These are phyloP conservation scores for Peromyscus attwateri DNA, from an alignment of 2,797 vertebrate species.

Conservation along the genomic window DNA sequence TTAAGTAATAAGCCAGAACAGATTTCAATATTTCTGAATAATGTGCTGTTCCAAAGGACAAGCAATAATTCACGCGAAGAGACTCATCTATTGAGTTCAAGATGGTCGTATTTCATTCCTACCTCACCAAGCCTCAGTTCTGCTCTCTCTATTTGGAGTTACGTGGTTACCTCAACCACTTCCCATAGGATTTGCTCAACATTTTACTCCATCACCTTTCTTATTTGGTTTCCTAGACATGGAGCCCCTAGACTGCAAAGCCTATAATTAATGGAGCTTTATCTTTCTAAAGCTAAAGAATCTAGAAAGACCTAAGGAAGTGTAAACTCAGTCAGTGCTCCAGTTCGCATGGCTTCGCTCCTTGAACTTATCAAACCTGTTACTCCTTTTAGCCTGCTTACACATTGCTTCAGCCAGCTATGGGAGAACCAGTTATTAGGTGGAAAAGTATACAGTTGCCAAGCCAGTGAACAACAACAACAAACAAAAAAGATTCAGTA, in stretches of 20 bases:
- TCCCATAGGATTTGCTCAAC: background rate
- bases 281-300: background rate
- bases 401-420: background rate
- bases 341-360: background rate
- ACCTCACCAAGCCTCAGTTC: conserved; percentile 48
- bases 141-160: background rate
- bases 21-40: conserved; percentile 81
- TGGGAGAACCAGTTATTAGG: background rate
- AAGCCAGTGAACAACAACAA: background rate
- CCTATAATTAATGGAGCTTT: background rate
- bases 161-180: background rate
- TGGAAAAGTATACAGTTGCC: background rate
- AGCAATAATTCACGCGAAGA: conserved; percentile 81
- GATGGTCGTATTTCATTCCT: conserved; percentile 57
- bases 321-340: background rate
- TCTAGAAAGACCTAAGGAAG: background rate
- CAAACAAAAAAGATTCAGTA: background rate
- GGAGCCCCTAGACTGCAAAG: background rate
- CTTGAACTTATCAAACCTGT: background rate
- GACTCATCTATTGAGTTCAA: conserved; percentile 29
- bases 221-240: background rate
- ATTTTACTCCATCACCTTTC: conserved; percentile 41
- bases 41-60: conserved; percentile 76
- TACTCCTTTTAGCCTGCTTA: background rate
- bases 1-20: conserved; percentile 85